Evolutionary conservation across 2,888 invertebrate genomes (phyloP).

Genomic region (Chydorus sphaericus): DNA sequence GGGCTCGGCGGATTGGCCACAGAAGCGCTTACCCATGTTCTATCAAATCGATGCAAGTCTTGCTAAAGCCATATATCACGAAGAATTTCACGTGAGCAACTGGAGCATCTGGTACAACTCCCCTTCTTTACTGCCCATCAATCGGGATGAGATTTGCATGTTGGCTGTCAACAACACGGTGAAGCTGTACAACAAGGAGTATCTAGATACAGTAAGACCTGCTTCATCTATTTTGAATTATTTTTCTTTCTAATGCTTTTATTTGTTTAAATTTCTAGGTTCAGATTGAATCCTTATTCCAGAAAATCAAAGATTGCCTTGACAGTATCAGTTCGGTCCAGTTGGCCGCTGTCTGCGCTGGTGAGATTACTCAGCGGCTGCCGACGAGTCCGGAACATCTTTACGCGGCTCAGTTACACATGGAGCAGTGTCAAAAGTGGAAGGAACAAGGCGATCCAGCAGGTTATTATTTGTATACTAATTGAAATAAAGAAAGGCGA

Average conservation of each 20-base stretch:
- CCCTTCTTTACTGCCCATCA: not conserved
- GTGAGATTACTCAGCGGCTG: not conserved
- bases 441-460: not conserved
- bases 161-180: constrained; percentile 3
- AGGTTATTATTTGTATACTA: not conserved
- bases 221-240: not conserved
- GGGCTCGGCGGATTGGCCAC: not conserved
- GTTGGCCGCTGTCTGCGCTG: not conserved
- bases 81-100: constrained; percentile 3
- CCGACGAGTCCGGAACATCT: not conserved
- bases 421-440: not conserved
- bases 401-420: not conserved
- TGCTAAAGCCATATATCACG: constrained; percentile 1
- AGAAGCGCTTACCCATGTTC: constrained; percentile 4
- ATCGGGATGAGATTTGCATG: constrained; percentile 7
- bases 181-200: not conserved
- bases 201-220: not conserved
- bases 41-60: not conserved
- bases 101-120: not conserved
- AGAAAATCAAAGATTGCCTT: not conserved
- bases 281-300: not conserved
- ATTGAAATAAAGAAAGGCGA: not conserved
- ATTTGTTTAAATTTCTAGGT: not conserved
- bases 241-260: not conserved
- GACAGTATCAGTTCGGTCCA: not conserved